A percentile compares a stretch with the other conserved stretches of the same genome.
phyloP scores from a whole-genome alignment of 2,113 vertebrate species.

The Etheostoma spectabile region DNA sequence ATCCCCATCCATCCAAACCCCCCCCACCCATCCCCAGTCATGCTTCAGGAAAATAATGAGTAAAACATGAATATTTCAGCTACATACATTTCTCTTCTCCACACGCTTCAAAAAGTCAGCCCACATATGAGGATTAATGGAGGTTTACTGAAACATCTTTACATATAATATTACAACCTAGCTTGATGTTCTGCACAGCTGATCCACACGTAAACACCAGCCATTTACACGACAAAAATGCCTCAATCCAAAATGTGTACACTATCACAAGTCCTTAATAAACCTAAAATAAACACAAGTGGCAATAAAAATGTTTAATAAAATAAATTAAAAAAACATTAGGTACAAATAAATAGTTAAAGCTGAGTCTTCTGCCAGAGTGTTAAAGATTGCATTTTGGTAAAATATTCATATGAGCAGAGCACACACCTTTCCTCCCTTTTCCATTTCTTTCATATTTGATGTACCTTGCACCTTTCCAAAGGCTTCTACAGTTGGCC shows the following conservation, averaged over 20 bases:
- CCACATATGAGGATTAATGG: neutral
- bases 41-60: slow-evolving; percentile 10
- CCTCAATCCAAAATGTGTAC: no score
- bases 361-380: neutral
- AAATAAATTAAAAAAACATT: neutral
- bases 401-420: neutral
- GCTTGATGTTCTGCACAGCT: neutral
- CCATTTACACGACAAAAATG: neutral
- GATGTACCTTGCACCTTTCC: neutral
- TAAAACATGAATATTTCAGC: slow-evolving; percentile 2
- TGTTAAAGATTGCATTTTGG: neutral
- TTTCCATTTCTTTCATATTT: neutral
- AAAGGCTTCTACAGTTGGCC: neutral
- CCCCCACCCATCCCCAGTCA: neutral
- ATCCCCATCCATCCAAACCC: slow-evolving; percentile 5
- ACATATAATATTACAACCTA: neutral
- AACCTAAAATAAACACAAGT: neutral
- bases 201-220: neutral
- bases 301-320: neutral
- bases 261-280: neutral
- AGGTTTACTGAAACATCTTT: neutral
- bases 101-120: neutral
- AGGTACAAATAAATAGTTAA: neutral
- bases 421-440: neutral
- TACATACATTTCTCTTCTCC: neutral